Percentiles rank a stretch among this genome's conserved stretches.
phyloP scores from a whole-genome alignment of 1,140 invertebrate species.

The Caenorhabditis brenneri region DNA sequence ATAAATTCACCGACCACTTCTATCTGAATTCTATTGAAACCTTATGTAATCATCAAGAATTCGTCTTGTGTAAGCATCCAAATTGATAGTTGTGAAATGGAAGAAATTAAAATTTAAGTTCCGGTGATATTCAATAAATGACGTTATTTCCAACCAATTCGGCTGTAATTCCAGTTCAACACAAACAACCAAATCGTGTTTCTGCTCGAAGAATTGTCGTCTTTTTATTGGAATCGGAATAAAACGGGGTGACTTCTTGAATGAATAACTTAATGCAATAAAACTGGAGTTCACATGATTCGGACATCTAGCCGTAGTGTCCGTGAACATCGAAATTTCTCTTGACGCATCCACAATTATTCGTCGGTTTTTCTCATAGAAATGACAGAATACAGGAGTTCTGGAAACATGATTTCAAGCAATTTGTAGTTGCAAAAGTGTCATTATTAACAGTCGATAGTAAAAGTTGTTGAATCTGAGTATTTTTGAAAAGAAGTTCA shows the following conservation, averaged over 20 bases:
- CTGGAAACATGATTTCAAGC: not conserved
- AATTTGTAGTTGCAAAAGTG: not conserved
- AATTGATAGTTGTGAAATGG: not conserved
- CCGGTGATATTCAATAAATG: conserved; percentile 19
- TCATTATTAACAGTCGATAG: too few species aligned
- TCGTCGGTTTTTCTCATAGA: not conserved
- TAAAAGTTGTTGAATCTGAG: too few species aligned
- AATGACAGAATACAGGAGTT: not conserved
- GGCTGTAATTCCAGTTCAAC: not conserved
- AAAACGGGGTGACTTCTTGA: not conserved
- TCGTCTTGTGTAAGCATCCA: conserved; percentile 14
- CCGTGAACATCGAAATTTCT: not conserved
- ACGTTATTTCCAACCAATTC: not conserved
- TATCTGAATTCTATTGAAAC: too few species aligned
- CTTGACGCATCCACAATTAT: not conserved
- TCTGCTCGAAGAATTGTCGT: not conserved
- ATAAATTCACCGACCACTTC: not conserved
- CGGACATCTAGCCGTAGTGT: not conserved
- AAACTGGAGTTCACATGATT: not conserved
- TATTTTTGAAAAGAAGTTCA: too few species aligned
- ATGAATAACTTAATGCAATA: not conserved
- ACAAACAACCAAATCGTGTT: not conserved
- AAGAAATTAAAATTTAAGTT: not conserved
- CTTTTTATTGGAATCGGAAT: not conserved
- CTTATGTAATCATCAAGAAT: conserved; percentile 20